These are phyloP conservation scores for Cisticola juncidis DNA, from an alignment of 2,113 vertebrate genomes.

Conservation along the genomic window DNA sequence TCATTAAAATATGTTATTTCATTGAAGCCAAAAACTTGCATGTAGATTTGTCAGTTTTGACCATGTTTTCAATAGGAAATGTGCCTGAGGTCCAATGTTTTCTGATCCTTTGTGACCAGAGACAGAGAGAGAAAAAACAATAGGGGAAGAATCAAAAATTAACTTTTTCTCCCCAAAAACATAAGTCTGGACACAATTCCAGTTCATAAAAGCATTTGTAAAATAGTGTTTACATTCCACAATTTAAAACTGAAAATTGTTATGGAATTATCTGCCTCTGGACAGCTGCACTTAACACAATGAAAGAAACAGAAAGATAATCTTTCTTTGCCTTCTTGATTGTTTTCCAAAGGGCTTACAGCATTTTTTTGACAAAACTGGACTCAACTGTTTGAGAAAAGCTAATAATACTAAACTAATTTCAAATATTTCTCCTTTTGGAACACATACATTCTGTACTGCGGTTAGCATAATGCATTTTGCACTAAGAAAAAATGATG, in stretches of 20 bases:
- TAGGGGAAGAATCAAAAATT: neutral
- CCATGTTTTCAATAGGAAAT: neutral
- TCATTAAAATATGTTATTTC: conserved; percentile 3
- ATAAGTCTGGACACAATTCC: neutral
- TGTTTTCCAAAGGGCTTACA: neutral
- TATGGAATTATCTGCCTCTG: neutral
- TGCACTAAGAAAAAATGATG: conserved; percentile 22
- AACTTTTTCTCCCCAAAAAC: neutral
- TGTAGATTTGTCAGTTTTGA: neutral
- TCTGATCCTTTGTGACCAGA: neutral
- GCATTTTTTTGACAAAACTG: neutral
- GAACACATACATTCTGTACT: neutral
- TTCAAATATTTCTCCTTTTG: conserved; percentile 1
- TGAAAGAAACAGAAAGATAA: neutral
- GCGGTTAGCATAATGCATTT: conserved; percentile 36
- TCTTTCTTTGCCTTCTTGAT: neutral
- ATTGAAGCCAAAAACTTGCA: neutral
- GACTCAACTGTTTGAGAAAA: neutral
- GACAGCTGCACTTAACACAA: neutral
- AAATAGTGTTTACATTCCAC: neutral
- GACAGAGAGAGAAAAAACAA: neutral
- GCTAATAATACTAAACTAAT: conserved; percentile 41
- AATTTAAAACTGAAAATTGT: neutral
- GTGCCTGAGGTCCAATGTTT: neutral
- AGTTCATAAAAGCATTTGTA: neutral